Base-by-base conservation (phyloP, 92 coral and sea anemone genomes). In the Siderastrea siderea region DNA sequence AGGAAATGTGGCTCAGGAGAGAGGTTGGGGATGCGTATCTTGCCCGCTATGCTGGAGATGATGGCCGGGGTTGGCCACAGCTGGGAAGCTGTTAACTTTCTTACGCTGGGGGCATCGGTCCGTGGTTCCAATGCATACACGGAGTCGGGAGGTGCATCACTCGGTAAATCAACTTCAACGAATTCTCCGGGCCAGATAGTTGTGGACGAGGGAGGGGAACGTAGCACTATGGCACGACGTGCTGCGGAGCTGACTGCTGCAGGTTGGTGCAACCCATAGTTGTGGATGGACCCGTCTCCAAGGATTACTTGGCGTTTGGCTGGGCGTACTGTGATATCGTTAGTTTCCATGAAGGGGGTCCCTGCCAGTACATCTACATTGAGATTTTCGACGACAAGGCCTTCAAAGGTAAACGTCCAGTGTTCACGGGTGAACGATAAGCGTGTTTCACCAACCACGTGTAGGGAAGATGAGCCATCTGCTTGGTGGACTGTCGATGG, bases 141-240 rank as follows among this genome's bases (percentile, higher is more conserved):
- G 13, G 89, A 72, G 83, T 89, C 92, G 10, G 90, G 62, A 4
- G 91, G 89, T 9, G 88, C 77, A 47, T 86, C 97, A 14, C 62
- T 46, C 7, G 91, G 96, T 69, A 91, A 84, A 14, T 77, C 87
- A 3, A 91, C 84, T 60, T 94, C 94, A 9, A 88, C 0, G 77
- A 71, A 91, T 47, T 93, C 94, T 45, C 94, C 96, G 3, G 92
- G 92, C 92, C 92, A 93, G 78, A 91, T 46, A 47, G 87, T 80
- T 26, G 82, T 88, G 51, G 88, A 47, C 12, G 83, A 19, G 61
- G 92, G 78, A 73, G 92, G 95, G 45, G 95, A 79, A 8, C 93
- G 84, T 45, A 92, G 90, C 65, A 92, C 92, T 47, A 89, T 68
- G 58, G 92, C 89, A 47, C 86, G 79, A 8, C 38, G 38, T 26